phyloP scores from a whole-genome alignment of 2,113 vertebrate species.

The Arothron firmamentum region DNA sequence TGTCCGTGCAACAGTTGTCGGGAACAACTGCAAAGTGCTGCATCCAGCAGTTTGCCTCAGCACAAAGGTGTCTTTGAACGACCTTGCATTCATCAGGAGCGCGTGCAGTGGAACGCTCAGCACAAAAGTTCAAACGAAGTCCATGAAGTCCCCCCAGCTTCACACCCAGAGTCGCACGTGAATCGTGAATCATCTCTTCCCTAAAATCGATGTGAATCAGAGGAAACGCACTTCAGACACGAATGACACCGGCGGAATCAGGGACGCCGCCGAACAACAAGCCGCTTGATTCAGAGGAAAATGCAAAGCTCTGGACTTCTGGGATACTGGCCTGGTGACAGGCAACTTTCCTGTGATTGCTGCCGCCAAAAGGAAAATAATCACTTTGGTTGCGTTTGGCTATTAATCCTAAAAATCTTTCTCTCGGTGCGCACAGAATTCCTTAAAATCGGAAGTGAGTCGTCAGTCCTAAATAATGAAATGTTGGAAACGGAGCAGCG shows the following conservation, averaged over 20 bases:
- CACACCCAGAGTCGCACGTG: constrained; percentile 40
- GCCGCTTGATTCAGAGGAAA: constrained; percentile 29
- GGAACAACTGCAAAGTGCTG: constrained; percentile 48
- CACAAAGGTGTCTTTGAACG: constrained; percentile 51
- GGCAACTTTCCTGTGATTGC: constrained; percentile 25
- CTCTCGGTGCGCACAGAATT: constrained; percentile 29
- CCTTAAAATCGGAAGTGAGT: constrained; percentile 23
- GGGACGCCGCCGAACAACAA: constrained; percentile 27
- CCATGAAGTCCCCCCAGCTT: constrained; percentile 33
- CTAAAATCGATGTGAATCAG: constrained; percentile 44
- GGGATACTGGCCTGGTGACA: constrained; percentile 17
- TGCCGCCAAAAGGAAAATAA: too few relatives aligned
- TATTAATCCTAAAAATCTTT: constrained; percentile 22
- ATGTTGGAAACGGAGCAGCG: constrained; percentile 40
- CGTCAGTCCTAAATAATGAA: constrained; percentile 44
- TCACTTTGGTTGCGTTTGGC: constrained; percentile 14
- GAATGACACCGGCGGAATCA: constrained; percentile 30
- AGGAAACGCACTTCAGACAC: constrained; percentile 34
- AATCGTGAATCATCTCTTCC: constrained; percentile 56
- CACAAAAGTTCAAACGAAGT: constrained; percentile 60
- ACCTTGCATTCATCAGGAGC: constrained; percentile 48
- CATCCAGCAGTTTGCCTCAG: constrained; percentile 57
- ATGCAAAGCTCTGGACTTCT: constrained; percentile 20
- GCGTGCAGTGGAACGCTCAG: constrained; percentile 45
- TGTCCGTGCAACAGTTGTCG: constrained; percentile 36